These are phyloP conservation scores for Zophobas morio DNA, from an alignment of 1,140 invertebrate genomes.

Conservation along the genomic window DNA sequence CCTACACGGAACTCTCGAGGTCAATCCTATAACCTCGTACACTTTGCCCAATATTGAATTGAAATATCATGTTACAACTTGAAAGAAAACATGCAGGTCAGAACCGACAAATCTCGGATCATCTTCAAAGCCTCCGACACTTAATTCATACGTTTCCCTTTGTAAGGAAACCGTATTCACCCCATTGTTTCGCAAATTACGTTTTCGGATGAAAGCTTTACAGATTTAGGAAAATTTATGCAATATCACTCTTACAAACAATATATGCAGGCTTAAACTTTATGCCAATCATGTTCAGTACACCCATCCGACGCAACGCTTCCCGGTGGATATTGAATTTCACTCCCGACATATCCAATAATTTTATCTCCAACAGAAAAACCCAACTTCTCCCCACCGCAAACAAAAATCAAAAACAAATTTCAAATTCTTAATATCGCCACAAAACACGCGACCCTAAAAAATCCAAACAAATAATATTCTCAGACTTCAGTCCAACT, in stretches of 20 bases:
- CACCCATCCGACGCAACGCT: not conserved
- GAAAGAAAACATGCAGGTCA: constrained; percentile 24
- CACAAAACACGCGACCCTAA: no score
- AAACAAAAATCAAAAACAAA: no score
- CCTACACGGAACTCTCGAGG: constrained; percentile 30
- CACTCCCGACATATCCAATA: not conserved
- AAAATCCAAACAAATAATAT: no score
- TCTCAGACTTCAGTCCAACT: no score
- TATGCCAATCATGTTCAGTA: constrained; percentile 11
- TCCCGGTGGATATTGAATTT: not conserved
- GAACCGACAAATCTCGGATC: constrained; percentile 14
- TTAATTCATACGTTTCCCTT: constrained; percentile 26
- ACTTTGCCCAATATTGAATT: constrained; percentile 37
- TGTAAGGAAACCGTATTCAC: constrained; percentile 11
- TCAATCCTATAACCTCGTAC: constrained; percentile 38
- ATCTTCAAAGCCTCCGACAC: constrained; percentile 23
- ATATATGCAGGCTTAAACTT: constrained; percentile 2
- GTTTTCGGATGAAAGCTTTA: constrained; percentile 23
- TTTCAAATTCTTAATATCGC: no score
- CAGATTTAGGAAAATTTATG: constrained; percentile 35
- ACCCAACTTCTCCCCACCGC: not conserved
- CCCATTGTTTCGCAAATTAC: constrained; percentile 25
- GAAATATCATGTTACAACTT: constrained; percentile 38
- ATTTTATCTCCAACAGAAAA: no score
- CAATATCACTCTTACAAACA: constrained; percentile 18